These are phyloP conservation scores for Poecilia wingei DNA, from an alignment of 2,797 vertebrate species.

Conservation along the genomic window DNA sequence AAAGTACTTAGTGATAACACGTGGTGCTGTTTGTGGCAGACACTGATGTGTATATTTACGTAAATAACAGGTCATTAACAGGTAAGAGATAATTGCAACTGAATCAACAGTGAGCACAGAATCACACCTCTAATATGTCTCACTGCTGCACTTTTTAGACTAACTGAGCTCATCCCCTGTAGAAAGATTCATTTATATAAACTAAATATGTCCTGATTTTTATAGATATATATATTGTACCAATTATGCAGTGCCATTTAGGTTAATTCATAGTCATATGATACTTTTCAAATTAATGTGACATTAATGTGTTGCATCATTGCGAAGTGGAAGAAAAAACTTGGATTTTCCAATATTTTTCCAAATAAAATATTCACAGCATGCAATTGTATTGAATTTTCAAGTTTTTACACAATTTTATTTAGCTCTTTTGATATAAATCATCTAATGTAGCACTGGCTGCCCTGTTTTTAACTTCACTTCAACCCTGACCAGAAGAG, in stretches of 20 bases:
- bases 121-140: neutral
- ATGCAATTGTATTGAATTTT: neutral
- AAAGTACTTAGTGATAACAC: neutral
- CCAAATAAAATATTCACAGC: neutral
- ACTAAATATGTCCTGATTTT: neutral
- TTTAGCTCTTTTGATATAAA: neutral
- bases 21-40: neutral
- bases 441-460: neutral
- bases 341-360: neutral
- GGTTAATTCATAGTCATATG: neutral
- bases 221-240: neutral
- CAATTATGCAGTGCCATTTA: constrained; percentile 4
- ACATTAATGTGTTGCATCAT: neutral
- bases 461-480: neutral
- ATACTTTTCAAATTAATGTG: neutral
- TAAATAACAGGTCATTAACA: neutral
- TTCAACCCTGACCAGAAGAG: neutral
- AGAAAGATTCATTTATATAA: neutral
- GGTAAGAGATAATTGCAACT: neutral
- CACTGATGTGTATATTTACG: neutral
- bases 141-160: neutral
- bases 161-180: neutral
- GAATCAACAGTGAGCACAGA: neutral
- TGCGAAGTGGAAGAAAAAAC: neutral
- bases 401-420: neutral